These are phyloP conservation scores for Sebastiscus albofasciatus DNA, from an alignment of 2,797 vertebrate species.

Conservation along the genomic window DNA sequence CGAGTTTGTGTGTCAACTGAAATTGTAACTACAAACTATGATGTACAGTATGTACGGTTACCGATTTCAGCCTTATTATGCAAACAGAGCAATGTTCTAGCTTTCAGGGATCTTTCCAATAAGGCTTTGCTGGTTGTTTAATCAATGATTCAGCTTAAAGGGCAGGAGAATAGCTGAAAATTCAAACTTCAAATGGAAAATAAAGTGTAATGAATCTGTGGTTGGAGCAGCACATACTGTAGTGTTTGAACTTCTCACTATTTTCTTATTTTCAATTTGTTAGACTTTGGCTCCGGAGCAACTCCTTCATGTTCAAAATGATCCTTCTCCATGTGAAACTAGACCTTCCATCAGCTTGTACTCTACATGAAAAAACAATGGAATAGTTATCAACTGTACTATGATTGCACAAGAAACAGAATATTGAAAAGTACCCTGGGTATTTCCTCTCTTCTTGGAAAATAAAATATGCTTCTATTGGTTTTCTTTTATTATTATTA, in stretches of 20 bases:
- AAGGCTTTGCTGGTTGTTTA: not conserved
- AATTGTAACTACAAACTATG: constrained; percentile 1
- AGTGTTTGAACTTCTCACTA: not conserved
- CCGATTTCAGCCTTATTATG: constrained; percentile 18
- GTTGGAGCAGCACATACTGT: not conserved
- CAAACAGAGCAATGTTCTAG: constrained; percentile 21
- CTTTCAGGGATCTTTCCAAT: constrained; percentile 45
- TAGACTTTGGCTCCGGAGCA: not conserved
- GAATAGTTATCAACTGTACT: constrained; percentile 3
- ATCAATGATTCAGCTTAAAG: not conserved
- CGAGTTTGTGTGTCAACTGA: constrained; percentile 1
- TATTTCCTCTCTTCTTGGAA: constrained; percentile 29
- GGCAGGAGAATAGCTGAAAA: not conserved
- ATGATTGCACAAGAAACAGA: not conserved
- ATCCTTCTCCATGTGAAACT: not conserved
- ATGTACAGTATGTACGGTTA: not conserved
- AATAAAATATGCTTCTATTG: constrained; percentile 55
- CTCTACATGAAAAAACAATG: constrained; percentile 16
- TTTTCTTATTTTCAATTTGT: not conserved
- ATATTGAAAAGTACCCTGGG: constrained; percentile 12
- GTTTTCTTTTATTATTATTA: not conserved
- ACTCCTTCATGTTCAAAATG: not conserved
- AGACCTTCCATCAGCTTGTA: not conserved
- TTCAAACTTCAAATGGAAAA: constrained; percentile 2
- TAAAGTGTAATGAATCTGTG: not conserved